A percentile compares a stretch with the other conserved stretches of the same genome.
Conservation (phyloP, 2,797 vertebrate species). For the Orientallactaga sibirica region DNA sequence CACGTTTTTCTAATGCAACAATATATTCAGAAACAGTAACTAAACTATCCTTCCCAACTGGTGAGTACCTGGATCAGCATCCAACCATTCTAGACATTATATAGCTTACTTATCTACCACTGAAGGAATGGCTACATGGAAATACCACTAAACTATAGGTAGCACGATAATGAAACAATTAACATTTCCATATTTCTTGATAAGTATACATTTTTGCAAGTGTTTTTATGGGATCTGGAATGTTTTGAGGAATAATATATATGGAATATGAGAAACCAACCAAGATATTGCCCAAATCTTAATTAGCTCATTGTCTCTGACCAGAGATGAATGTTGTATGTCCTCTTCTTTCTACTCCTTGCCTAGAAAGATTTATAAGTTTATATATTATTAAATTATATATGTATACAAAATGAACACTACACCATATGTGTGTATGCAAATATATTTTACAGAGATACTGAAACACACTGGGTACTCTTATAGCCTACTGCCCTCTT, state of each 20-base stretch:
- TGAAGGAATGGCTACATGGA: background rate
- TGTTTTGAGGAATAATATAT: background rate
- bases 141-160: background rate
- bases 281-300: background rate
- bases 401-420: no score
- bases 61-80: rapidly evolving
- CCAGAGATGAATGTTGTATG: no score
- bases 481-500: background rate
- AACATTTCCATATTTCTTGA: background rate
- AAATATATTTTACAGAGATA: no score
- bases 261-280: background rate
- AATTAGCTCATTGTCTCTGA: background rate
- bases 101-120: background rate
- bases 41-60: background rate
- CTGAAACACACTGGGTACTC: no score
- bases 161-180: background rate
- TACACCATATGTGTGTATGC: no score
- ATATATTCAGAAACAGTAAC: background rate
- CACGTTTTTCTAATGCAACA: background rate
- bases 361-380: no score
- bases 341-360: no score
- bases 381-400: no score
- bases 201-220: background rate
- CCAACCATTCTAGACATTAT: background rate
- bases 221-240: background rate